These are phyloP conservation scores for Megalops atlanticus DNA, from an alignment of 2,113 vertebrate species.

Conservation along the genomic window DNA sequence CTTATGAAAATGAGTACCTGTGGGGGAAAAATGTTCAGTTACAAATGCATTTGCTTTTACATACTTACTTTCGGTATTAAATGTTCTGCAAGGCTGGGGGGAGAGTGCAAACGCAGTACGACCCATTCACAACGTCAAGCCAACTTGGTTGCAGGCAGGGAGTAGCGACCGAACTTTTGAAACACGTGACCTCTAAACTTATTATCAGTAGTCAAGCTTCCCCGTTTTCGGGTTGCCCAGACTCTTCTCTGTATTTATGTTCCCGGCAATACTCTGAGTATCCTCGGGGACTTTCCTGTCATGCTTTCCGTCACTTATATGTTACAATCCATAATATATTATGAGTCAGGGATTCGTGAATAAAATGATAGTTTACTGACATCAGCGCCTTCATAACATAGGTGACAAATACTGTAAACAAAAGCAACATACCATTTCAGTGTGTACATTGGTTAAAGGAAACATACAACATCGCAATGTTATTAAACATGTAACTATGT, in stretches of 20 bases:
- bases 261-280: not conserved
- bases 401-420: not conserved
- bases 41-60: not conserved
- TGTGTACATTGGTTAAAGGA: not conserved
- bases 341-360: not conserved
- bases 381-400: not conserved
- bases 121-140: not conserved
- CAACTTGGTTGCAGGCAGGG: not conserved
- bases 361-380: not conserved
- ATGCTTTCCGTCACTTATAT: not conserved
- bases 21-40: not conserved
- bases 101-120: not conserved
- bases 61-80: not conserved
- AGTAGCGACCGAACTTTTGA: not conserved
- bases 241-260: not conserved
- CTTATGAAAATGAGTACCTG: not conserved
- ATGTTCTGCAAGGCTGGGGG: not conserved
- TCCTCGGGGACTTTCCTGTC: not conserved
- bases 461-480: no score
- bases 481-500: not conserved
- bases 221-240: not conserved
- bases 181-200: not conserved
- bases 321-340: not conserved
- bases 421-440: not conserved
- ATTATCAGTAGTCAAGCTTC: not conserved